A percentile compares a stretch with the other conserved stretches of the same genome.
Evolutionary conservation across 2,113 vertebrate genomes (phyloP).

Genomic region (Neopipo cinnamomea): DNA sequence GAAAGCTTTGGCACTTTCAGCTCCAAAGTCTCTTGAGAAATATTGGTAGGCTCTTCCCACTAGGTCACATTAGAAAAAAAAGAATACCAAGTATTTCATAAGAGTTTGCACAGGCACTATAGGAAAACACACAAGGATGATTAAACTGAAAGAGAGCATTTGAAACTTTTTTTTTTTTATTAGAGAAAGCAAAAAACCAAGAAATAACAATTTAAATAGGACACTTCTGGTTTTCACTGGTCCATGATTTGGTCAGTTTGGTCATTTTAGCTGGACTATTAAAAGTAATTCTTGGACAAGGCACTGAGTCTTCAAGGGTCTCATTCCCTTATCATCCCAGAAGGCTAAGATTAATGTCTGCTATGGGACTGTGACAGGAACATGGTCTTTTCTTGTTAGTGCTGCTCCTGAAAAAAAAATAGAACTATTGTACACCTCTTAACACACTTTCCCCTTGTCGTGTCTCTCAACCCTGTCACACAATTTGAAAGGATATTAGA

Average conservation of each 20-base stretch:
- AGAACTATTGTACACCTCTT: slow-evolving; percentile 45
- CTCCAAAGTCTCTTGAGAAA: neutral
- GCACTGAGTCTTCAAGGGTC: slow-evolving; percentile 11
- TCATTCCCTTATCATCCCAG: slow-evolving; percentile 26
- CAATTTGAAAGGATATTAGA: slow-evolving; percentile 68
- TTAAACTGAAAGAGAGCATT: neutral
- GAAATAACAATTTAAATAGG: neutral
- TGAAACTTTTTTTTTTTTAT: neutral
- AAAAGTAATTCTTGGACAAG: slow-evolving; percentile 28
- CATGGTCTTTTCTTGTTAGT: slow-evolving; percentile 50
- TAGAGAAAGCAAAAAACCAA: neutral
- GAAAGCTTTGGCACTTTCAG: neutral
- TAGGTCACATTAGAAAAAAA: neutral
- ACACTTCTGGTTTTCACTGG: neutral
- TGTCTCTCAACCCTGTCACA: slow-evolving; percentile 55
- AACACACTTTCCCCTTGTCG: slow-evolving; percentile 34
- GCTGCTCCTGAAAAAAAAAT: neutral
- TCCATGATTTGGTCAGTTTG: neutral
- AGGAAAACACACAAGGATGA: neutral
- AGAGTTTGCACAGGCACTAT: neutral
- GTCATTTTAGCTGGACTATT: slow-evolving; percentile 4
- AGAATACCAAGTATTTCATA: neutral
- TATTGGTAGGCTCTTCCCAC: neutral
- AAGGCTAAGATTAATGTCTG: slow-evolving; percentile 48
- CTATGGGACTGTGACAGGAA: slow-evolving; percentile 52